Evolutionary conservation across 2,113 vertebrate genomes (phyloP).

Genomic region (Zonotrichia leucophrys): DNA sequence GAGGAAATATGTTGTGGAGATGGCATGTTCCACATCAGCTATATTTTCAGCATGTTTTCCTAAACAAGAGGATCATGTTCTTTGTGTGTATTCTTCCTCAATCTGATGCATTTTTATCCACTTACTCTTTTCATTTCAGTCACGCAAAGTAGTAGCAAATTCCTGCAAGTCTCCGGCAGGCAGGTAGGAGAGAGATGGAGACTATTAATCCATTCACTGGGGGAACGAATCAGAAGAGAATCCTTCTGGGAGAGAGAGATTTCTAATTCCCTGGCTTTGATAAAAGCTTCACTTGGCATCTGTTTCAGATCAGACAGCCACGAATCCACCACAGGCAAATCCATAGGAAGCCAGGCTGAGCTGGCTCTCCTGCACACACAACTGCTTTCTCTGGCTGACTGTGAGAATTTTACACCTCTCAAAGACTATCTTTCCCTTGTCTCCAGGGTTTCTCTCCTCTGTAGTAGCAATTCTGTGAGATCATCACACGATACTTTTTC

Average conservation of each 20-base stretch:
- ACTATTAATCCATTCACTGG: neutral
- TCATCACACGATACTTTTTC: neutral
- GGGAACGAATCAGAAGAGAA: neutral
- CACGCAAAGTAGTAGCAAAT: slow-evolving; percentile 6
- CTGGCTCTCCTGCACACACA: neutral
- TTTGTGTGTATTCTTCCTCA: neutral
- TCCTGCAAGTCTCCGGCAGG: neutral
- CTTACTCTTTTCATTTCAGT: neutral
- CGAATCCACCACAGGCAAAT: slow-evolving; percentile 24
- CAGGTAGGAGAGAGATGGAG: neutral
- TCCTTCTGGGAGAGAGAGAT: neutral
- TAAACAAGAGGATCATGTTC: neutral
- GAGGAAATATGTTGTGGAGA: neutral
- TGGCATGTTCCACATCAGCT: neutral
- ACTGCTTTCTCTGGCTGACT: slow-evolving; percentile 14
- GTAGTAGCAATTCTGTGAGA: neutral
- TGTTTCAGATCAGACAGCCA: slow-evolving; percentile 47
- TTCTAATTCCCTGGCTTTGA: slow-evolving; percentile 57
- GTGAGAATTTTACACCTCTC: slow-evolving; percentile 45
- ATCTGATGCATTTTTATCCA: neutral
- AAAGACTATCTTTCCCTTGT: slow-evolving; percentile 6
- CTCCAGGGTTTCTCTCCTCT: slow-evolving; percentile 4
- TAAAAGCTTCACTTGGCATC: slow-evolving; percentile 22
- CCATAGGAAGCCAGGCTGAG: neutral
- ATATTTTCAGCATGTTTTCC: neutral